Evolutionary conservation across 2,888 invertebrate species (phyloP).

Genomic region (Eutolmus rufibarbis): DNA sequence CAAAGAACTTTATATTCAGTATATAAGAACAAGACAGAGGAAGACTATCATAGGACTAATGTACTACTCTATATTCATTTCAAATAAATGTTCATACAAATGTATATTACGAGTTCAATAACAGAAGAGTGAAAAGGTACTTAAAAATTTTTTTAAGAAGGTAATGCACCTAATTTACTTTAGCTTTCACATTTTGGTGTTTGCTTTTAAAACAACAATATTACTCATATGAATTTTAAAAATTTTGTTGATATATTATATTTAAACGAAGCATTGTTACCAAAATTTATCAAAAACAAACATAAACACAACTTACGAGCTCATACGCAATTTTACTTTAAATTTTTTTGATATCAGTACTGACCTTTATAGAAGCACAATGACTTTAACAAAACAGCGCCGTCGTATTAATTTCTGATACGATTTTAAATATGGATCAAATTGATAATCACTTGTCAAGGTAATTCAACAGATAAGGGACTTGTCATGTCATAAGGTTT

Average conservation of each 20-base stretch:
- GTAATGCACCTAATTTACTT: not conserved
- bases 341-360: not conserved
- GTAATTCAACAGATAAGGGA: not conserved
- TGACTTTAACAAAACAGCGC: not conserved
- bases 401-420: not conserved
- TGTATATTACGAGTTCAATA: not conserved
- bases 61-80: not conserved
- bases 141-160: not conserved
- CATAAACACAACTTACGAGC: not conserved
- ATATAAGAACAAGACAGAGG: not conserved
- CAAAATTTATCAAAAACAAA: not conserved
- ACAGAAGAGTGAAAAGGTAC: not conserved
- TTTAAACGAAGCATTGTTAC: no score
- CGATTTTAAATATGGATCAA: not conserved
- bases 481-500: not conserved
- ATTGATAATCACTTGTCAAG: not conserved
- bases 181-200: not conserved
- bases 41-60: not conserved
- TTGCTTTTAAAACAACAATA: no score
- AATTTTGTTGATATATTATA: no score
- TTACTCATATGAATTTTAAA: no score
- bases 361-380: not conserved
- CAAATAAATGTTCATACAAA: not conserved
- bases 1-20: not conserved
- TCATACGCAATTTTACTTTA: not conserved